phyloP scores from a whole-genome alignment of 2,888 invertebrate species.

The Nematopogon swammerdamellus region DNA sequence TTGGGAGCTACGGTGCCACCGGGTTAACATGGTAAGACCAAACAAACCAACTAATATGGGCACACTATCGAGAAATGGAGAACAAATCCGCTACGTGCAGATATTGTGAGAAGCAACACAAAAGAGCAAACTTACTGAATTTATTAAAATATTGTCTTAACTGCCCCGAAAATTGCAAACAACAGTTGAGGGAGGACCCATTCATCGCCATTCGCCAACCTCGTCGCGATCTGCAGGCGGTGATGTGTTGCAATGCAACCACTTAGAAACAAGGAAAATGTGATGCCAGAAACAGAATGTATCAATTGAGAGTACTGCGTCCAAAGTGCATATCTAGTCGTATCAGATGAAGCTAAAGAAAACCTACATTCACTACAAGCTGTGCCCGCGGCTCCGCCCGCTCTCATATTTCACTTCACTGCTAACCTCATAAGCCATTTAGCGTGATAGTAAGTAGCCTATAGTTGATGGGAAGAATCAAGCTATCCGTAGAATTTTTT shows the following conservation, averaged over 20 bases:
- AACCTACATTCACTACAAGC: background rate
- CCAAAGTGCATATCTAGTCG: background rate
- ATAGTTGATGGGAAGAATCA: no score
- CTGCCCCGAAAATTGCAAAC: conserved; percentile 1
- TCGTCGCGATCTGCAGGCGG: background rate
- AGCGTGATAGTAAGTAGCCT: no score
- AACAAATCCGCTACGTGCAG: conserved; percentile 1
- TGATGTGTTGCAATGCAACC: conserved; percentile 2
- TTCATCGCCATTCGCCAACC: background rate
- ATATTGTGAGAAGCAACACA: conserved; percentile 1
- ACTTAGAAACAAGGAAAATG: background rate
- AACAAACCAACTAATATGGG: conserved; percentile 1
- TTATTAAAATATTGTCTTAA: background rate
- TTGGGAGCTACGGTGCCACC: no score
- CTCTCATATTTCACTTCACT: no score
- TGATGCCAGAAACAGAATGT: background rate
- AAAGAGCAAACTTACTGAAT: background rate
- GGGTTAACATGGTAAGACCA: conserved; percentile 1
- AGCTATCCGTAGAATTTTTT: no score
- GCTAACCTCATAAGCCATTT: no score
- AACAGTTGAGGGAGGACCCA: background rate
- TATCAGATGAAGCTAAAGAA: background rate
- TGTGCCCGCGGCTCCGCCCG: no score
- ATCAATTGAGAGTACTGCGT: background rate
- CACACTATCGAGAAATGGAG: conserved; percentile 2